Percentiles rank a stretch among this genome's conserved stretches.
phyloP scores from a whole-genome alignment of 2,888 invertebrate genomes.

The Nomada hirtipes region DNA sequence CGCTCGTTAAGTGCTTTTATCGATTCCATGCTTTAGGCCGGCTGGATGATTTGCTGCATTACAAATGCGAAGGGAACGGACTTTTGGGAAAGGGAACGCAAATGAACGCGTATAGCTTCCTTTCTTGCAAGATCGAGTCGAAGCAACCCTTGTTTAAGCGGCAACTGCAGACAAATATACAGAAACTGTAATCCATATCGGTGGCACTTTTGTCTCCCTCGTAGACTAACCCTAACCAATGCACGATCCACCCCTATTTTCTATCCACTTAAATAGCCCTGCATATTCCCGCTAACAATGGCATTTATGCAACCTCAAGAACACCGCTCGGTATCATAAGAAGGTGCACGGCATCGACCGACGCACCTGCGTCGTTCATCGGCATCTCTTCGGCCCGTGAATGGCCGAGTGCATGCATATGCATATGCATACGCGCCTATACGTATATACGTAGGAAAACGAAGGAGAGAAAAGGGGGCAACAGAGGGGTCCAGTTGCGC shows the following conservation, averaged over 20 bases:
- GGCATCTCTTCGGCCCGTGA: not conserved
- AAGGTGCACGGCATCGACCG: not conserved
- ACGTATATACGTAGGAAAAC: not conserved
- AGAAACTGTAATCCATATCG: not conserved
- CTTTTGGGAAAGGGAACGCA: not conserved
- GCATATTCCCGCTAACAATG: slow-evolving; percentile 7
- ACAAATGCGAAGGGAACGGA: not conserved
- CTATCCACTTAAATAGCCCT: not conserved
- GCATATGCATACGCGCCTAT: not conserved
- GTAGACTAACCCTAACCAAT: not conserved
- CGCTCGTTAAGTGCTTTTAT: slow-evolving; percentile 34
- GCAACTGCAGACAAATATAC: too few species aligned
- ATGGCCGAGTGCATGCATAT: slow-evolving; percentile 11
- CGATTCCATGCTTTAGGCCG: slow-evolving; percentile 13
- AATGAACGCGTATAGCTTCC: not conserved
- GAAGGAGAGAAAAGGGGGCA: slow-evolving; percentile 20
- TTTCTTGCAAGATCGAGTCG: not conserved
- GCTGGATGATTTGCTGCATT: not conserved
- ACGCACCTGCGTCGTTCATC: slow-evolving; percentile 2
- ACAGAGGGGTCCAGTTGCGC: slow-evolving; percentile 48
- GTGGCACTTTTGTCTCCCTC: slow-evolving; percentile 5
- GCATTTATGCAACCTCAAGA: slow-evolving; percentile 11
- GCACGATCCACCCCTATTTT: not conserved
- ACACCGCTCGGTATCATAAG: not conserved
- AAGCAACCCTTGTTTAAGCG: too few species aligned